Conservation (phyloP, 1,140 invertebrate species). For the Lepidotrigona ventralis region DNA sequence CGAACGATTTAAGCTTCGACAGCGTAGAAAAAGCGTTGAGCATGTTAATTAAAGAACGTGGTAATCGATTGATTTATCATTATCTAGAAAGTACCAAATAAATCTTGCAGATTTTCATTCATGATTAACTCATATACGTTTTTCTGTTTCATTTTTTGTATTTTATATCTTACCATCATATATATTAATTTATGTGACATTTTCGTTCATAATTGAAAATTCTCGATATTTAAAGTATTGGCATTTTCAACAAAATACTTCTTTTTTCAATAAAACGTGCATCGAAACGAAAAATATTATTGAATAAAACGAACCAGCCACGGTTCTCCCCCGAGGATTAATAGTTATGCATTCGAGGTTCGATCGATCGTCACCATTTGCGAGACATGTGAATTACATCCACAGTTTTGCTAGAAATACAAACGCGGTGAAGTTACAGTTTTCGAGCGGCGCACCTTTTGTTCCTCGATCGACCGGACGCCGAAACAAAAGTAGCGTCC, state of each 20-base stretch:
- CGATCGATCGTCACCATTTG: background rate
- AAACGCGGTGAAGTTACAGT: background rate
- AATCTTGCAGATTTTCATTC: too few species aligned
- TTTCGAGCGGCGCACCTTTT: background rate
- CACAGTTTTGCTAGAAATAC: background rate
- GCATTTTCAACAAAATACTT: too few species aligned
- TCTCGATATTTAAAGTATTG: background rate
- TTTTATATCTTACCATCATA: too few species aligned
- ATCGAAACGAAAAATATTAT: background rate
- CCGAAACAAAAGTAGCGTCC: background rate
- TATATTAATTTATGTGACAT: background rate
- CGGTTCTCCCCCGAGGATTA: background rate
- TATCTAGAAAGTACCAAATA: background rate
- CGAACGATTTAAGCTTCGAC: background rate
- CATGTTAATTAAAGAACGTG: background rate
- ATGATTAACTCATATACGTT: too few species aligned
- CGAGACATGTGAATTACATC: background rate
- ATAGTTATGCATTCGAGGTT: too few species aligned
- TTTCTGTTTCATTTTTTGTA: too few species aligned
- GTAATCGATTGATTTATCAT: background rate
- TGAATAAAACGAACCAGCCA: background rate
- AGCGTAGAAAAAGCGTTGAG: background rate
- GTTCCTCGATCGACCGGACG: background rate
- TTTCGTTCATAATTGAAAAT: background rate
- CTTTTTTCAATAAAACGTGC: too few species aligned